Percentiles rank a stretch among this genome's conserved stretches.
phyloP scores from a whole-genome alignment of 1,140 invertebrate species.

The Bilobella aurantiaca region DNA sequence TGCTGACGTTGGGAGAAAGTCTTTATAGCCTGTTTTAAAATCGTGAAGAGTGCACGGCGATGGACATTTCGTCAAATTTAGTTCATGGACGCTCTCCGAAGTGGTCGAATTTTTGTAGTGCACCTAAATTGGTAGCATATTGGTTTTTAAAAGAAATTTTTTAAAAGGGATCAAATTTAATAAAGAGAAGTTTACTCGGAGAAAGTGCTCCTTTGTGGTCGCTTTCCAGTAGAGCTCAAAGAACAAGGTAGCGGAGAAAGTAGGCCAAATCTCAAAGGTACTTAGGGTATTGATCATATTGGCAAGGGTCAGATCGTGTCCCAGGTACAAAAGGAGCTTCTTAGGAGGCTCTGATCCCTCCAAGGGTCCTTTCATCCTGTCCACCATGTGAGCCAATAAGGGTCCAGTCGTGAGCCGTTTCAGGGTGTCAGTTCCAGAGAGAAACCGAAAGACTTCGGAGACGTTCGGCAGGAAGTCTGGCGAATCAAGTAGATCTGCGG shows the following conservation, averaged over 20 bases:
- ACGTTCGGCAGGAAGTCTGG: background rate
- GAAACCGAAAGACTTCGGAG: background rate
- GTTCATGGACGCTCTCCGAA: background rate
- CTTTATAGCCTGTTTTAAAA: background rate
- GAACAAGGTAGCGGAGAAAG: background rate
- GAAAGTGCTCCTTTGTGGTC: background rate
- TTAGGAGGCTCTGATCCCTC: background rate
- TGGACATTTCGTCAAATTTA: background rate
- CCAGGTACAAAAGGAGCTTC: background rate
- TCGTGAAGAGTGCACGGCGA: background rate
- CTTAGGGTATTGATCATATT: conserved; percentile 4
- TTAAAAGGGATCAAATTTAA: background rate
- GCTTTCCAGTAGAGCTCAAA: background rate
- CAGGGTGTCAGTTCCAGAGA: background rate
- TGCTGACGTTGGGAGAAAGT: background rate
- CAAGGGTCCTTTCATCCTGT: background rate
- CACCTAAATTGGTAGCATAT: background rate
- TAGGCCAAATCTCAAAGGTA: background rate
- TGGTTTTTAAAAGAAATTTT: background rate
- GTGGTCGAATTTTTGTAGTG: background rate
- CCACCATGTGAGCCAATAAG: background rate
- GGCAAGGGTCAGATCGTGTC: conserved; percentile 13
- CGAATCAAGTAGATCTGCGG: background rate
- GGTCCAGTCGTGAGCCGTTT: conserved; percentile 6
- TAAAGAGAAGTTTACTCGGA: background rate